A percentile compares a stretch with the other conserved stretches of the same genome.
Conservation (phyloP, 2,888 invertebrate genomes). For the Eupithecia tripunctaria region DNA sequence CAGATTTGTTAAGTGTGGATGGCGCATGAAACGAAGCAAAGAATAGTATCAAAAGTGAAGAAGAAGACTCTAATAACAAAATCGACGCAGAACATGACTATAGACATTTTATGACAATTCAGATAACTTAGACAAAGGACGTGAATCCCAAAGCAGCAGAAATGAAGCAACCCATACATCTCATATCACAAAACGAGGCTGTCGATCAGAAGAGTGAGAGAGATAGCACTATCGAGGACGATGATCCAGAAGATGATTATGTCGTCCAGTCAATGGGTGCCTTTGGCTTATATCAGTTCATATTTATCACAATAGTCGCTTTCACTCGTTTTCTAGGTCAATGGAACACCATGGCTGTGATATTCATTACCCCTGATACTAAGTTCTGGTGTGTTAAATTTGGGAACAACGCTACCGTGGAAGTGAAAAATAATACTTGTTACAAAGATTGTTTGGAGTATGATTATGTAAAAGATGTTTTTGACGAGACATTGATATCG, state of each 20-base stretch:
- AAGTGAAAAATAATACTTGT: constrained; percentile 56
- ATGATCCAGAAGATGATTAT: constrained; percentile 57
- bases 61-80: constrained; percentile 9
- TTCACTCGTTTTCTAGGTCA: constrained; percentile 52
- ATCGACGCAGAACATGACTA: constrained; percentile 14
- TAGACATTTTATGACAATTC: constrained; percentile 10
- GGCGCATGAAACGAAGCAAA: constrained; percentile 19
- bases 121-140: background rate
- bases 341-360: constrained; percentile 57
- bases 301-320: constrained; percentile 45
- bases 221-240: constrained; percentile 17
- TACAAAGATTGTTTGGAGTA: constrained; percentile 61
- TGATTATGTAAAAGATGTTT: constrained; percentile 50
- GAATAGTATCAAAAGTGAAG: constrained; percentile 21
- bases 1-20: constrained; percentile 25
- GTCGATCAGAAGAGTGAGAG: constrained; percentile 16
- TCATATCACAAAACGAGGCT: constrained; percentile 12
- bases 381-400: constrained; percentile 57
- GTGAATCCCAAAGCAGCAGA: background rate
- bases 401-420: constrained; percentile 42
- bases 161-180: constrained; percentile 24
- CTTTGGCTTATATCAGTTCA: constrained; percentile 61
- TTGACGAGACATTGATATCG: constrained; percentile 56
- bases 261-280: constrained; percentile 62
- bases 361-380: constrained; percentile 61